Evolutionary conservation across 2,113 vertebrate genomes (phyloP), one percentile per base, ranked within the genome.

Genomic region (Lepus europaeus): DNA sequence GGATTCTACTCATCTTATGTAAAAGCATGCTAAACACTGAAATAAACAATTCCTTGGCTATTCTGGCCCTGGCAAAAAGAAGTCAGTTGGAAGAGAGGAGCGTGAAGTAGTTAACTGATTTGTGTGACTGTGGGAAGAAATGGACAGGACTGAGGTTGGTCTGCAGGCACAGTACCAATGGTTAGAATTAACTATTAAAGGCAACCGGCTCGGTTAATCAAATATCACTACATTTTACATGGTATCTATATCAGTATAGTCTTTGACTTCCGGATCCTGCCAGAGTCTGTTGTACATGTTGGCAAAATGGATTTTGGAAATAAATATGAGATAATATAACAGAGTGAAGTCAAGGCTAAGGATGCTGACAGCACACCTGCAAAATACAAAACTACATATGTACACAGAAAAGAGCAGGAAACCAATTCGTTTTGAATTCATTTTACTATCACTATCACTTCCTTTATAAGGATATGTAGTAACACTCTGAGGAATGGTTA

Each of bases 401-500:
- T 31, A 29, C 61, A n/a, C n/a, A 33, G 49, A 68, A 90, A 78
- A 11, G 23, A 63, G 61, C 49, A 84, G 23, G 20, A 93, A 89
- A 68, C 1, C 23, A 92, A 73, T 33, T 87, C 61, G 45, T 68
- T 86, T 90, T 85, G 86, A 86, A 56, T 93, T 69, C 90, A 88
- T 92, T 93, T 95, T 74, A 66, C 29, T 63, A 45, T 80, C 5
- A 45, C 36, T 76, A 73, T 23, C 3, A 27, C 64, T 94, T 77
- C 31, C 33, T 88, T 73, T 93, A 56, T 22, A 56, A 31, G 49
- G 17, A 66, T 63, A 91, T 25, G 59, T 0, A 23, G 23, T 25
- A 84, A 20, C 1, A 31, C 61, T 45, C 53, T 51, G 56, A 36
- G 33, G 36, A 91, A 94, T 77, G 59, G 13, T 95, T 95, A 93